Evolutionary conservation across 2,888 invertebrate genomes (phyloP).

Genomic region (Micoletzkya japonica): DNA sequence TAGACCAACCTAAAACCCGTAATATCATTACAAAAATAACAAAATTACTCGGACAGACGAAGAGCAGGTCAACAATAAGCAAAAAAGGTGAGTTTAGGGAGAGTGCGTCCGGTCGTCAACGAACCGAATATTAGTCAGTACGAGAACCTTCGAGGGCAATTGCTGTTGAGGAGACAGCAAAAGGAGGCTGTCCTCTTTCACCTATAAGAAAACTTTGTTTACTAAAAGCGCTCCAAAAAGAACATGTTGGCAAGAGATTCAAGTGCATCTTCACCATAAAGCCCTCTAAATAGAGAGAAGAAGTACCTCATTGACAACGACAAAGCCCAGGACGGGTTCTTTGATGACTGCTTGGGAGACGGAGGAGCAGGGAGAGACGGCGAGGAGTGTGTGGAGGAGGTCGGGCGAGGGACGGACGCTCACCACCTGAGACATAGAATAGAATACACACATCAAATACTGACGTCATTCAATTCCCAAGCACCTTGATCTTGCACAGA

Average conservation of each 20-base stretch:
- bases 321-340: slow-evolving; percentile 85
- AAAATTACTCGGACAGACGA: too few relatives aligned
- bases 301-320: slow-evolving; percentile 85
- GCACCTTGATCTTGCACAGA: too few relatives aligned
- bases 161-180: slow-evolving; percentile 40
- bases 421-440: slow-evolving; percentile 33
- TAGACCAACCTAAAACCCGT: too few relatives aligned
- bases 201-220: not conserved
- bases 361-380: slow-evolving; percentile 83
- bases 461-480: too few relatives aligned
- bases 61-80: too few relatives aligned
- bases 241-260: not conserved
- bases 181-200: not conserved
- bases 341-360: slow-evolving; percentile 68
- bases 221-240: not conserved
- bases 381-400: slow-evolving; percentile 83
- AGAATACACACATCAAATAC: too few relatives aligned
- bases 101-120: slow-evolving; percentile 77
- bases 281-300: not conserved
- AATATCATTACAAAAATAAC: too few relatives aligned
- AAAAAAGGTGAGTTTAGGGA: too few relatives aligned
- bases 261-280: not conserved
- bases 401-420: slow-evolving; percentile 32
- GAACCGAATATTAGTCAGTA: slow-evolving; percentile 88
- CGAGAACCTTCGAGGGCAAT: slow-evolving; percentile 81